Evolutionary conservation across 2,113 vertebrate species (phyloP).

Genomic region (Macheiramphus alcinus): DNA sequence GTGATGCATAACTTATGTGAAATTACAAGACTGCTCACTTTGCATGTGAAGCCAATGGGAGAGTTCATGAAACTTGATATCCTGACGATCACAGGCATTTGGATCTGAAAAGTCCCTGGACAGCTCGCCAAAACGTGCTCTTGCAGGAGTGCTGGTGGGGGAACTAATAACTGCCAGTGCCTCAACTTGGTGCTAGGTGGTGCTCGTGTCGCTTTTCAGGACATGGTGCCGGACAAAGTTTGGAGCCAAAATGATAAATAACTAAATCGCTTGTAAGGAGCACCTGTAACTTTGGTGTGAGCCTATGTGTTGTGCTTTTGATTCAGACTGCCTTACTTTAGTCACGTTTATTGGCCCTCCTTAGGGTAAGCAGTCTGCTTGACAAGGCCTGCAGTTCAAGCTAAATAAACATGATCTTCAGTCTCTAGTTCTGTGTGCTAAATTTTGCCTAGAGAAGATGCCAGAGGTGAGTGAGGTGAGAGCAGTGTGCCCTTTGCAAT

Average conservation of each 20-base stretch:
- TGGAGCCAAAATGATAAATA: background rate
- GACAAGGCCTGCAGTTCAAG: background rate
- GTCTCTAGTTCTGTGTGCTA: background rate
- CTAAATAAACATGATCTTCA: background rate
- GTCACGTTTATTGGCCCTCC: background rate
- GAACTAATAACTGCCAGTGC: background rate
- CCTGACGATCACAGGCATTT: background rate
- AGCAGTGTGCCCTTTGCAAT: background rate
- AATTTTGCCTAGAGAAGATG: background rate
- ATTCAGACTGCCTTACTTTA: background rate
- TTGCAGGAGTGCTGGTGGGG: background rate
- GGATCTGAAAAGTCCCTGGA: background rate
- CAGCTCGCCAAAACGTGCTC: background rate
- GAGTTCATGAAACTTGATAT: background rate
- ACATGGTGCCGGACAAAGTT: accelerated
- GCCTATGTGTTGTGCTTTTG: background rate
- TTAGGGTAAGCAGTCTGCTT: background rate
- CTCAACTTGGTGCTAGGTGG: background rate
- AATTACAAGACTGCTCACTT: background rate
- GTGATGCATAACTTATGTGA: background rate
- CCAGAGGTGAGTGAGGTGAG: background rate
- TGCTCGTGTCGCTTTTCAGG: background rate
- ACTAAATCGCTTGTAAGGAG: background rate
- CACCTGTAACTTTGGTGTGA: background rate
- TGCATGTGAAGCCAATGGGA: background rate